Evolutionary conservation across 2,113 vertebrate species (phyloP), one percentile per base, ranked within the genome.

Genomic region (Tetraodon nigroviridis): DNA sequence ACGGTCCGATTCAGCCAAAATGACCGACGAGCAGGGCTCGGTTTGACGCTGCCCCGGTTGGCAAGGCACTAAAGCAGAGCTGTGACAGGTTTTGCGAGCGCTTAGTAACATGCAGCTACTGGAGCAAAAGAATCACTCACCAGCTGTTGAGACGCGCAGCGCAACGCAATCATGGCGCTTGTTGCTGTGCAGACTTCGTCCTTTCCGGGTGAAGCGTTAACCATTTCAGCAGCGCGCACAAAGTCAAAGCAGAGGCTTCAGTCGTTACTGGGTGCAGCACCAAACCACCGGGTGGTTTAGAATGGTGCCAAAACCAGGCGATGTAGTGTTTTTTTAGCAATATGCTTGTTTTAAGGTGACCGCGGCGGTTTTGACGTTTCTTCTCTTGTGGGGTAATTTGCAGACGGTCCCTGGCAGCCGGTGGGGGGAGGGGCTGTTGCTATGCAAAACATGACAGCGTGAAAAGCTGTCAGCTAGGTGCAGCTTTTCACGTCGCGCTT

Each of bases 171-270:
- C 81, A 84, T 87, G 87, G 88, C 85, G 87, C 87, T 90, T 91
- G 89, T 92, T 92, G 90, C 90, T 86, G 90, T 90, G 89, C 90
- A 92, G 91, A 91, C 89, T 91, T 90, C 70, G 71, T 83, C 79
- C 59, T 85, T 87, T 87, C 84, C 83, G 85, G 86, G 64, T 76
- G 32, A 41, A 21, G 51, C 51, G 57, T 90, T 90, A 90, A 92
- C 91, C 51, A 11, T 76, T 89, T 89, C 71, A 42, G 57, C 14
- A 50, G 52, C 66, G 57, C 6, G 4, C 10, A 14, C 37, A 46
- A 40, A 6, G 8, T 15, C 2, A 0, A 63, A 37, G 14, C 0
- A 15, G n/a, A 0, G 1, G 0, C 0, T 18, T 44, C 13, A 1
- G 4, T 8, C 8, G 17, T 3, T 11, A 0, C 15, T 37, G 8